Percentiles rank a stretch among this genome's conserved stretches.
phyloP scores from a whole-genome alignment of 2,888 invertebrate species.

The Agriotes lineatus region DNA sequence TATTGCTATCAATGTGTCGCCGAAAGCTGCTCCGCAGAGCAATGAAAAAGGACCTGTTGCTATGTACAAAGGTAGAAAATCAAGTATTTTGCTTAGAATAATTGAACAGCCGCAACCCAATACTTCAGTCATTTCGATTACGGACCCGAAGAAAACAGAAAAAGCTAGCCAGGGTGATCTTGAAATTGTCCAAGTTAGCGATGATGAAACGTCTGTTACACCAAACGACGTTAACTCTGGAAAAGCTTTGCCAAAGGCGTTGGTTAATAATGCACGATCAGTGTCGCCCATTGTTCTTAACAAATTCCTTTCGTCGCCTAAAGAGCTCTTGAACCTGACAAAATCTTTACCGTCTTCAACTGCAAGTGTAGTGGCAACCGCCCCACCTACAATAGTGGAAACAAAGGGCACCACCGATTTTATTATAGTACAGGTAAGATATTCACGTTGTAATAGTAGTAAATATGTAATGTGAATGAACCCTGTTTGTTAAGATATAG shows the following conservation, averaged over 20 bases:
- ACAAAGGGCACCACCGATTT: too few relatives aligned
- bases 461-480: too few relatives aligned
- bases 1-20: not conserved
- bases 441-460: too few relatives aligned
- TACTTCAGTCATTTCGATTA: not conserved
- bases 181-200: constrained; percentile 14
- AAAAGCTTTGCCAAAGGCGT: not conserved
- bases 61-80: not conserved
- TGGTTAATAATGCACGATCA: not conserved
- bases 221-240: not conserved
- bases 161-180: not conserved
- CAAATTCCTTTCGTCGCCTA: not conserved
- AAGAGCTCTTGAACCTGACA: constrained; percentile 3
- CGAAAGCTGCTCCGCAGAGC: not conserved
- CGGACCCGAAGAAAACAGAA: not conserved
- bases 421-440: too few relatives aligned
- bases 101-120: too few relatives aligned
- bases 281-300: constrained; percentile 25
- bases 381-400: too few relatives aligned
- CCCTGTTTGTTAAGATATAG: too few relatives aligned
- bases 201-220: not conserved
- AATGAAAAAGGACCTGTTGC: not conserved
- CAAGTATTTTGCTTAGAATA: not conserved
- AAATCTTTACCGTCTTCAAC: not conserved
- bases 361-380: too few relatives aligned